Percentiles rank a stretch among this genome's conserved stretches.
These are phyloP conservation scores for Tyrophagus putrescentiae DNA, from an alignment of 1,140 invertebrate genomes.

Conservation along the genomic window DNA sequence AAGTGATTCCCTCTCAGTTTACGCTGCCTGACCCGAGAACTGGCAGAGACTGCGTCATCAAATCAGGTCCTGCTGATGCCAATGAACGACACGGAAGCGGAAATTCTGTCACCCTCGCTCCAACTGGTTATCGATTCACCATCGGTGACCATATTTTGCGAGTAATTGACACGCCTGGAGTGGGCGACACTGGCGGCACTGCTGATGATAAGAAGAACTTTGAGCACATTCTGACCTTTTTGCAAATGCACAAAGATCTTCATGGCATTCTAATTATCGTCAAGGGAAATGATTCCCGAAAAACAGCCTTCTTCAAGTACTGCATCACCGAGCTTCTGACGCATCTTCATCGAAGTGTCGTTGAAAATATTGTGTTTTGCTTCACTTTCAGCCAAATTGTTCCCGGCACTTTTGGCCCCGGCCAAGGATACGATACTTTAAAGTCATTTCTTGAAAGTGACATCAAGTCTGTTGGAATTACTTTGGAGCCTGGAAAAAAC, in stretches of 20 bases:
- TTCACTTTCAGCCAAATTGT: conserved; percentile 23
- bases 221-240: conserved; percentile 21
- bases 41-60: neutral
- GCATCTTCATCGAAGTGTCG: conserved; percentile 28
- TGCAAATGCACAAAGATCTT: conserved; percentile 24
- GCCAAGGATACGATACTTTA: neutral
- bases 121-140: neutral
- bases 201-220: conserved; percentile 13
- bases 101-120: neutral
- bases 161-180: conserved; percentile 17
- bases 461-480: neutral
- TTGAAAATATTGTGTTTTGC: conserved; percentile 29
- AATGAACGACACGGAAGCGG: neutral
- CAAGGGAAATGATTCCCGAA: conserved; percentile 22
- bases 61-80: neutral
- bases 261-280: conserved; percentile 27
- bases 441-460: neutral
- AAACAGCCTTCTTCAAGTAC: conserved; percentile 23
- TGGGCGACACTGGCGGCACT: neutral
- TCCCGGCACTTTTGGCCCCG: too few species aligned
- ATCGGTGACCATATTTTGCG: neutral
- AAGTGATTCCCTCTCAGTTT: neutral
- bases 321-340: conserved; percentile 25
- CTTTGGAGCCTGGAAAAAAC: neutral
- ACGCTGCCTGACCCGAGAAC: neutral